These are phyloP conservation scores for Acrocephalus arundinaceus DNA, from an alignment of 2,113 vertebrate species.

Conservation along the genomic window DNA sequence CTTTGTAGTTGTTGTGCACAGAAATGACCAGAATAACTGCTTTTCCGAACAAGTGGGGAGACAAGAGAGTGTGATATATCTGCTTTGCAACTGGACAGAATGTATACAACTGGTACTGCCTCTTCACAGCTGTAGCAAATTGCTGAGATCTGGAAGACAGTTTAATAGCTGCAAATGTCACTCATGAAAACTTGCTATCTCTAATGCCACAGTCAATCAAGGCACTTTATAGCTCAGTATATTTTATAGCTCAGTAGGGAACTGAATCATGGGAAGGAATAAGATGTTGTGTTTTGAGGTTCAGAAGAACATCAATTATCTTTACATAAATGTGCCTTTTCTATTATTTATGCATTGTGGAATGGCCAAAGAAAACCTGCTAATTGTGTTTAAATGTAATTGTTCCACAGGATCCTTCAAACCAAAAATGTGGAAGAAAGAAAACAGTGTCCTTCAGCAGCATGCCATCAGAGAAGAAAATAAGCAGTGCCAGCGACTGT, in stretches of 20 bases:
- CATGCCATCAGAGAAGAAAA: slow-evolving; percentile 97
- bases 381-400: not conserved
- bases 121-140: not conserved
- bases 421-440: slow-evolving; percentile 91
- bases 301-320: not conserved
- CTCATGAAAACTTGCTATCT: not conserved
- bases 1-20: not conserved
- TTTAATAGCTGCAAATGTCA: not conserved
- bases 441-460: slow-evolving; percentile 99
- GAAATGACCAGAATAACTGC: not conserved
- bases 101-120: not conserved
- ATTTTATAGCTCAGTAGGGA: slow-evolving; percentile 8
- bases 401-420: slow-evolving; percentile 86
- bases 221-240: not conserved
- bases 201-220: not conserved
- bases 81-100: not conserved
- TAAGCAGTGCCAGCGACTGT: slow-evolving; percentile 94
- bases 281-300: not conserved
- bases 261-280: not conserved
- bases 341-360: not conserved
- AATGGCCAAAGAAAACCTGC: not conserved
- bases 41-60: not conserved
- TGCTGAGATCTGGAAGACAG: not conserved
- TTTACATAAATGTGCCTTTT: not conserved
- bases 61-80: no score